Evolutionary conservation across 2,113 vertebrate genomes (phyloP), one percentile per base, ranked within the genome.

Genomic region (Poeciliopsis retropinna): DNA sequence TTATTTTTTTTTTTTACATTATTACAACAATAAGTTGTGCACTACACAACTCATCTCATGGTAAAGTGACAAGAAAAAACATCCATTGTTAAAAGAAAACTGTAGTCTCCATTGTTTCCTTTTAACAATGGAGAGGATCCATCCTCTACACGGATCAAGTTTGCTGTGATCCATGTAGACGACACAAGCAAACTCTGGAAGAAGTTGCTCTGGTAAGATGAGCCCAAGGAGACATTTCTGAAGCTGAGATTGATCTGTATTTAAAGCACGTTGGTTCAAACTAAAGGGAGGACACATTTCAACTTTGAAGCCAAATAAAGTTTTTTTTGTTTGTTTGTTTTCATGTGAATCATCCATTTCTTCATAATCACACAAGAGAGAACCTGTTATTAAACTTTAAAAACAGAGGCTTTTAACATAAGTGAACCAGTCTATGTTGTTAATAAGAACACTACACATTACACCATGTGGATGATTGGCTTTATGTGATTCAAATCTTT

Each of bases 401-500:
- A 82, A 64, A 68, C 61, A 64, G 31, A 67, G 63, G 57, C 31
- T 72, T 75, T 82, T 77, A 54, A 64, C 7, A 39, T 47, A 32
- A 22, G 12, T 31, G 70, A 67, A 76, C 67, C 63, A 69, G 64
- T 44, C 66, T 65, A 63, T 47, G 17, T 81, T 81, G 80, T 82
- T 80, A 78, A 87, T 82, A 73, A 71, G 72, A 90, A 87, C 76
- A 70, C 54, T 65, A 72, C 61, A 81, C 75, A 78, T 79, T 67
- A 89, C 79, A 32, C 61, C 68, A 82, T 81, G 73, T 57, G 79
- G 65, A 64, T 31, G 60, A 30, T 34, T 66, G 67, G 75, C 69
- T 89, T 89, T 84, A 90, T 85, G 73, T 78, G 69, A 90, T 85
- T 87, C 79, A 85, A 90, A 87, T 70, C 84, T 89, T 90, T 86